Conservation (phyloP, 1,140 invertebrate genomes). For the Medauroidea extradentata region DNA sequence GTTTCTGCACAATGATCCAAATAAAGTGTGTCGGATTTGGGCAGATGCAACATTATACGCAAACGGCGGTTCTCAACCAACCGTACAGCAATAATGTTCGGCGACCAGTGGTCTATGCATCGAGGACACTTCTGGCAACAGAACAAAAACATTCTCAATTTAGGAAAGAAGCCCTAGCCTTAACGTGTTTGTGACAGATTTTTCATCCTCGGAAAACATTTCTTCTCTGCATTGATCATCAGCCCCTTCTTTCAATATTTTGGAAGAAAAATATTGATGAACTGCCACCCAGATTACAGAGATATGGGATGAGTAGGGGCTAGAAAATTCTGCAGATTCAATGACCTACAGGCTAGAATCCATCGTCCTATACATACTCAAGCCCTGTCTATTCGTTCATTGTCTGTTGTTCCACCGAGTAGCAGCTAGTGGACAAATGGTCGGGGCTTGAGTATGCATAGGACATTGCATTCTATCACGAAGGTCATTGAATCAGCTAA, state of each 20-base stretch:
- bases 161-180: constrained; percentile 30
- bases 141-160: constrained; percentile 29
- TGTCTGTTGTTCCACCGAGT: no score
- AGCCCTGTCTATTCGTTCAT: no score
- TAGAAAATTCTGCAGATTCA: no score
- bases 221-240: neutral
- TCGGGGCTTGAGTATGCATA: no score
- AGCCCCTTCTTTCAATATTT: neutral
- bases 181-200: constrained; percentile 23
- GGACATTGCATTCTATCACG: no score
- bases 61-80: constrained; percentile 24
- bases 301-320: no score
- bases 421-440: no score
- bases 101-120: constrained; percentile 36
- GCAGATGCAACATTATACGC: constrained; percentile 15
- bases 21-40: constrained; percentile 26
- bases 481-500: no score
- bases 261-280: neutral
- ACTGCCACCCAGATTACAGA: neutral
- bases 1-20: constrained; percentile 21
- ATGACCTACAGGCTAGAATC: no score
- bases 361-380: no score
- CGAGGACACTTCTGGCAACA: constrained; percentile 16
- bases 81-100: constrained; percentile 15
- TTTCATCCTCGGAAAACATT: neutral